Evolutionary conservation across 2,113 vertebrate species (phyloP).

Genomic region (Amia ocellicauda): DNA sequence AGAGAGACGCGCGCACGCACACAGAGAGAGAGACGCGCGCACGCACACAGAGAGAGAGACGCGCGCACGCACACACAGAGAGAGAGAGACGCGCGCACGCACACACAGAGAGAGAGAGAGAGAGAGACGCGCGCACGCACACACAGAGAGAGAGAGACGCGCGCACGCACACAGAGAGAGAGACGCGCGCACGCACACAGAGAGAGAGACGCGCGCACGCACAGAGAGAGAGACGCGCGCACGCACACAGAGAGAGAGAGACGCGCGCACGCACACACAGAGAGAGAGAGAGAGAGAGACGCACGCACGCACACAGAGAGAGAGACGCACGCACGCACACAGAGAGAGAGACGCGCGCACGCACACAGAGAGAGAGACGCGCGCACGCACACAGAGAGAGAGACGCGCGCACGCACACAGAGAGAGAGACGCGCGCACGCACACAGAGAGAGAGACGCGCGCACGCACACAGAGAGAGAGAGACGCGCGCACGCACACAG

Average conservation of each 20-base stretch:
- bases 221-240: not conserved
- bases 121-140: not conserved
- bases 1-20: not conserved
- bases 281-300: not conserved
- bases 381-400: no score
- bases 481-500: not conserved
- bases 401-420: no score
- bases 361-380: not conserved
- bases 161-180: constrained; percentile 9
- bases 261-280: no score
- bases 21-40: not conserved
- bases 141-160: no score
- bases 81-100: no score
- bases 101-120: no score
- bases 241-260: no score
- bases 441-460: not conserved
- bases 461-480: not conserved
- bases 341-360: not conserved
- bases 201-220: constrained; percentile 29
- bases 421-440: not conserved
- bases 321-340: not conserved
- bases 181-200: constrained; percentile 6
- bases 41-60: no score
- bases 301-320: not conserved
- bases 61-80: no score